Evolutionary conservation across 2,113 vertebrate species (phyloP).

Genomic region (Hepsetus odoe): DNA sequence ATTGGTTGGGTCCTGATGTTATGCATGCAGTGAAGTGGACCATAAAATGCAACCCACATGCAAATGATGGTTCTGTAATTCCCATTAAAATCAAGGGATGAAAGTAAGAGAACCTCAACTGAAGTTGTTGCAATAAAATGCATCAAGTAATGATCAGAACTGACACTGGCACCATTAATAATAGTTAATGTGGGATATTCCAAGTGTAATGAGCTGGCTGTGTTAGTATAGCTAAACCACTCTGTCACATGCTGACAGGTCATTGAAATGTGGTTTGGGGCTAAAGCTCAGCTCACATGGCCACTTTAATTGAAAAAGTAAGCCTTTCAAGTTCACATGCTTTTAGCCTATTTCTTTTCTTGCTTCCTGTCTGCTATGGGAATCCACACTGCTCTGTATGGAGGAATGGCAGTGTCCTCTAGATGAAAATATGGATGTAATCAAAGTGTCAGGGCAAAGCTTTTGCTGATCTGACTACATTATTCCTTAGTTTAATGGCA

Average conservation of each 20-base stretch:
- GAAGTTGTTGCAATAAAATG: not conserved
- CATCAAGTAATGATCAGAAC: not conserved
- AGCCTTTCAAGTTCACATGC: constrained; percentile 20
- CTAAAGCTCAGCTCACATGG: not conserved
- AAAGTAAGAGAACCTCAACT: not conserved
- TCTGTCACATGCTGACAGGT: constrained; percentile 46
- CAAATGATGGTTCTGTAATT: not conserved
- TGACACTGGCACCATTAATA: not conserved
- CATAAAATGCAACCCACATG: not conserved
- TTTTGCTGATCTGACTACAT: not conserved
- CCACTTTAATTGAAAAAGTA: constrained; percentile 35
- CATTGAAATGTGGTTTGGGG: constrained; percentile 34
- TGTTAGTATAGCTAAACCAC: not conserved
- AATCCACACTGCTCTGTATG: constrained; percentile 18
- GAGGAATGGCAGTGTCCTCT: not conserved
- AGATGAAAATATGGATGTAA: constrained; percentile 6
- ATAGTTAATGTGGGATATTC: not conserved
- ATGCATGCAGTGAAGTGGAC: not conserved
- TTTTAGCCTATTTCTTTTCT: not conserved
- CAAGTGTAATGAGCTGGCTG: not conserved
- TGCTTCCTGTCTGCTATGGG: not conserved
- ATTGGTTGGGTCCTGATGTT: not conserved
- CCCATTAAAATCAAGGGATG: not conserved
- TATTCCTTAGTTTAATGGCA: not conserved
- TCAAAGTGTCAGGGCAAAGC: constrained; percentile 35